phyloP scores from a whole-genome alignment of 2,888 invertebrate genomes.

The Drosophila nr. perissopoda region DNA sequence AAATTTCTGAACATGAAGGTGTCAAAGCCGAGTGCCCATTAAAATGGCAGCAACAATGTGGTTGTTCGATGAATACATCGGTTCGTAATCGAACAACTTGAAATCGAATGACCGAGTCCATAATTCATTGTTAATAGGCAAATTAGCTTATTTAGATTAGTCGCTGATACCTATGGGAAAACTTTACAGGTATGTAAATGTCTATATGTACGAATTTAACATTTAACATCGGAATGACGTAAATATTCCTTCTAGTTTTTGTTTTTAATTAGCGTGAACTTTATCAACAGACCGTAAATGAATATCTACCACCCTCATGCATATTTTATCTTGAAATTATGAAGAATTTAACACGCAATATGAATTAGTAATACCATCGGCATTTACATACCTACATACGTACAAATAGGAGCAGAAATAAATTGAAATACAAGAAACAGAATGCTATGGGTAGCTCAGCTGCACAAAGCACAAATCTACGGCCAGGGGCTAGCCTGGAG shows the following conservation, averaged over 20 bases:
- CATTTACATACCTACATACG: background rate
- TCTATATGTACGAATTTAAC: background rate
- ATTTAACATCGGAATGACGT: background rate
- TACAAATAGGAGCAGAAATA: conserved; percentile 5
- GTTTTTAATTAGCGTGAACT: background rate
- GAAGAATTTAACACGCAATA: background rate
- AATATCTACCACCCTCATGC: background rate
- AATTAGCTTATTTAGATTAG: background rate
- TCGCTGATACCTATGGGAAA: background rate
- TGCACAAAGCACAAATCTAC: conserved; percentile 14
- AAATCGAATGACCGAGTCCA: conserved; percentile 47
- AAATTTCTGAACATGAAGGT: conserved; percentile 2
- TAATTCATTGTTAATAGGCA: background rate
- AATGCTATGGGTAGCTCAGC: conserved; percentile 21
- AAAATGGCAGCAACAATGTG: too few species aligned
- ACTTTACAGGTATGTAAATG: background rate
- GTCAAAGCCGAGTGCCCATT: background rate
- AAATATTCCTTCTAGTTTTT: background rate
- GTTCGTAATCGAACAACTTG: conserved; percentile 38
- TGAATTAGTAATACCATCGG: background rate
- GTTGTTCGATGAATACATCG: conserved; percentile 8
- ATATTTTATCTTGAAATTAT: background rate
- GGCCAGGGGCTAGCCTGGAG: background rate
- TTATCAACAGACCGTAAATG: background rate
- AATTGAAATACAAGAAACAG: conserved; percentile 2